Evolutionary conservation across 2,797 vertebrate species (phyloP), one percentile per base, ranked within the genome.

Genomic region (Typhlichthys eigenmanni): DNA sequence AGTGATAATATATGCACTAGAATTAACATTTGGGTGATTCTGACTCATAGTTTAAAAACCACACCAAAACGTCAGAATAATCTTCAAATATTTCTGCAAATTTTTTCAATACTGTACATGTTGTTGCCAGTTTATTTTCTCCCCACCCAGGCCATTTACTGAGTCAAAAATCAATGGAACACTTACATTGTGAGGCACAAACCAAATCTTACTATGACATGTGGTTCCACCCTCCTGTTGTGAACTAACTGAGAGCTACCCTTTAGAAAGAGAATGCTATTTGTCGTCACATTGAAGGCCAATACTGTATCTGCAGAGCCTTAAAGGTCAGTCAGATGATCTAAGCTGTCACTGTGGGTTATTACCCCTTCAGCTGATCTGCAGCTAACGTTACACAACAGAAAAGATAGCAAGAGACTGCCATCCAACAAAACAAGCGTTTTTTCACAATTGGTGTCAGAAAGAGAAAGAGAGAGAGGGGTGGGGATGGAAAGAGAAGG

Each of bases 261-360:
- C 52, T 55, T 63, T 65, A 56, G 29, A 68, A 68, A 77, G 59
- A 56, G n/a, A 64, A 47, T 55, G 62, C 56, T 78, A 57, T 72
- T 74, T 71, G 63, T 71, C 53, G 65, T 64, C 16, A 47, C 50
- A 63, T 63, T 71, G 9, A 3, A 29, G 56, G 62, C 34, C 38
- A 43, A 43, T 13, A 29, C 32, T 57, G 32, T 24, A 51, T 68
- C 17, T 60, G 62, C 62, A 34, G 32, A 51, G 69, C 60, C 52
- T 60, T 71, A 77, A 77, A 75, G 68, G 73, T 73, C 75, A 68
- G 19, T 46, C 24, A 53, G 66, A 83, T 60, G 50, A 78, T 76
- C 60, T 47, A 6, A 75, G n/a, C 64, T 75, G 66, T 68, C 69
- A 62, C 45, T 66, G 59, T 71, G 47, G 16, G 55, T 69, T 75